Percentiles rank a stretch among this genome's conserved stretches.
Evolutionary conservation across 1,140 invertebrate species (phyloP).

Genomic region (Ips nitidus): DNA sequence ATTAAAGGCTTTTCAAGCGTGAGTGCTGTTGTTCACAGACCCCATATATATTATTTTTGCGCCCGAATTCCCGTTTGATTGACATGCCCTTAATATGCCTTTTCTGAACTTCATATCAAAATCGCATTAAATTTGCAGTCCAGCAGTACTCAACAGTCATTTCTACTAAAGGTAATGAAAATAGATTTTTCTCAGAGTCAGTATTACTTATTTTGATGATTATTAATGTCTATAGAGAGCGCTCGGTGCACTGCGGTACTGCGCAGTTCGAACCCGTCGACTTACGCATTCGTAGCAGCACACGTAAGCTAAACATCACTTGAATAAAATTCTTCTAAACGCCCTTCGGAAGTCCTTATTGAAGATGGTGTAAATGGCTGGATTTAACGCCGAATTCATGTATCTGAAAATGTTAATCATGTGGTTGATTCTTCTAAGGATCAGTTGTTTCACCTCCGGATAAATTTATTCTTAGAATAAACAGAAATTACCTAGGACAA

Average conservation of each 20-base stretch:
- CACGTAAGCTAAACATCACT: constrained; percentile 83
- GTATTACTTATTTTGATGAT: constrained; percentile 14
- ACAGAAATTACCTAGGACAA: too few species aligned
- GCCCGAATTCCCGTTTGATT: constrained; percentile 16
- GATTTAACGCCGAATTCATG: constrained; percentile 97
- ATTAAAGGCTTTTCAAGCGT: constrained; percentile 13
- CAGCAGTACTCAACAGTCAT: neutral
- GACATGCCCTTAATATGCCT: constrained; percentile 23
- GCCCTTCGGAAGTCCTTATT: constrained; percentile 98
- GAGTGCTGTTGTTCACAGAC: constrained; percentile 14
- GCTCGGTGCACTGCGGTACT: constrained; percentile 61
- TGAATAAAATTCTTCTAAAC: constrained; percentile 92
- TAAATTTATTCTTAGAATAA: neutral
- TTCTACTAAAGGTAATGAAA: constrained; percentile 22
- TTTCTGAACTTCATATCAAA: constrained; percentile 10
- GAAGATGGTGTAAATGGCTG: constrained; percentile 98
- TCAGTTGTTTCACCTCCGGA: neutral
- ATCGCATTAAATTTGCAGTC: constrained; percentile 13
- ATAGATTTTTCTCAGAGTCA: constrained; percentile 25
- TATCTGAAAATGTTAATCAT: constrained; percentile 57
- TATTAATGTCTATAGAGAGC: constrained; percentile 49
- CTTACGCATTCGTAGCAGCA: constrained; percentile 69
- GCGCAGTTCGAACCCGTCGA: constrained; percentile 59
- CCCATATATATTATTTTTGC: constrained; percentile 22
- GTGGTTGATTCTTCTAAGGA: neutral